Conservation (phyloP, 2,888 invertebrate species). For the Tetrapedia diversipes region DNA sequence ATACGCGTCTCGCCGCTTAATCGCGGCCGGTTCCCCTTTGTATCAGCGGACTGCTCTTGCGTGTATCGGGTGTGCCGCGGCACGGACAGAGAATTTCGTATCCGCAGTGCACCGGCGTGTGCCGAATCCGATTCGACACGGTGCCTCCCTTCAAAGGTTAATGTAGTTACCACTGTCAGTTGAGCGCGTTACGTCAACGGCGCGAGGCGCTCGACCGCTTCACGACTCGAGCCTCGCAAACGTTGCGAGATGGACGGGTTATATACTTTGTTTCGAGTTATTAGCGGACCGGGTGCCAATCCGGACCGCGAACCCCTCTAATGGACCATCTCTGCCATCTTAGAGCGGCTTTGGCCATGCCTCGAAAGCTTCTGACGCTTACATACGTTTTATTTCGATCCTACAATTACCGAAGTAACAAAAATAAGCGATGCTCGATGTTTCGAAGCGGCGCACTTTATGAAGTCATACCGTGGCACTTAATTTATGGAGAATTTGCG, state of each 20-base stretch:
- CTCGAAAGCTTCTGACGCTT: no score
- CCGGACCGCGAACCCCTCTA: no score
- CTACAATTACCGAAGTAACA: no score
- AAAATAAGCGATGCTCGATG: no score
- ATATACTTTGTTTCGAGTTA: slow-evolving; percentile 23
- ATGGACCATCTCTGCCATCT: no score
- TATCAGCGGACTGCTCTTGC: slow-evolving; percentile 49
- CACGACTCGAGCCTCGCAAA: slow-evolving; percentile 3
- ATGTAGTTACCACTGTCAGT: slow-evolving; percentile 60
- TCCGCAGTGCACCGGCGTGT: slow-evolving; percentile 53
- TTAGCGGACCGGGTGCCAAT: neutral
- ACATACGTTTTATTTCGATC: no score
- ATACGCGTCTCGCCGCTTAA: slow-evolving; percentile 50
- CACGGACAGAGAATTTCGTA: slow-evolving; percentile 51
- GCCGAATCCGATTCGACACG: slow-evolving; percentile 63
- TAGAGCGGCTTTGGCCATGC: no score
- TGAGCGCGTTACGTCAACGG: slow-evolving; percentile 49
- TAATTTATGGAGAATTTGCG: no score
- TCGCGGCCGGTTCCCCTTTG: slow-evolving; percentile 58
- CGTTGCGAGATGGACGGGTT: slow-evolving; percentile 3
- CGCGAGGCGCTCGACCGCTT: slow-evolving; percentile 17
- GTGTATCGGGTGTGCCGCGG: slow-evolving; percentile 31
- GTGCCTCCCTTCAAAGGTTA: slow-evolving; percentile 57
- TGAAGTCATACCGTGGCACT: no score
- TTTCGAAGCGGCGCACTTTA: no score